Conservation (phyloP, 2,113 vertebrate genomes). For the Sterrhoptilus dennistouni region DNA sequence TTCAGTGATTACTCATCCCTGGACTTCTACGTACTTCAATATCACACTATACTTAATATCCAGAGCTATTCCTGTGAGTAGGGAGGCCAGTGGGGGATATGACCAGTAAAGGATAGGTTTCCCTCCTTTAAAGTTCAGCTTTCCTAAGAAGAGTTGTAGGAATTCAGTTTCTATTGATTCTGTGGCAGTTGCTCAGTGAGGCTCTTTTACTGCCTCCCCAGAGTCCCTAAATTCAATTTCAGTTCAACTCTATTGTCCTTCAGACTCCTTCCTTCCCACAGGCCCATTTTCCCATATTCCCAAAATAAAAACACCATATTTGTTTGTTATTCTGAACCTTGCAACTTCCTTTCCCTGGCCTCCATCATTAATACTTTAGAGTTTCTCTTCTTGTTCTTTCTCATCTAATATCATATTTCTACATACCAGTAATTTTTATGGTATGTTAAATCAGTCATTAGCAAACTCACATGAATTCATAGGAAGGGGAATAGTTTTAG, state of each 20-base stretch:
- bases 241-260: neutral
- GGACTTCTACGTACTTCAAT: neutral
- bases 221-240: neutral
- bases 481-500: neutral
- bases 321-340: neutral
- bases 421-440: neutral
- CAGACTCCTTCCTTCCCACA: neutral
- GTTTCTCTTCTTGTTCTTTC: neutral
- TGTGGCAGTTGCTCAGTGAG: neutral
- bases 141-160: neutral
- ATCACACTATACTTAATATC: neutral
- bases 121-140: neutral
- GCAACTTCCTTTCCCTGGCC: neutral
- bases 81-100: fast-evolving
- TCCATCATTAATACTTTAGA: neutral
- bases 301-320: neutral
- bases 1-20: neutral
- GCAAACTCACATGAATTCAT: neutral
- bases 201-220: neutral
- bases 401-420: neutral
- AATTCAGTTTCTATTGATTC: neutral
- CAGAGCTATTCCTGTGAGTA: neutral
- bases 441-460: neutral
- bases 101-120: neutral
- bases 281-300: neutral